Percentiles rank a stretch among this genome's conserved stretches.
phyloP scores from a whole-genome alignment of 2,113 vertebrate species.

The Oryzias javanicus region DNA sequence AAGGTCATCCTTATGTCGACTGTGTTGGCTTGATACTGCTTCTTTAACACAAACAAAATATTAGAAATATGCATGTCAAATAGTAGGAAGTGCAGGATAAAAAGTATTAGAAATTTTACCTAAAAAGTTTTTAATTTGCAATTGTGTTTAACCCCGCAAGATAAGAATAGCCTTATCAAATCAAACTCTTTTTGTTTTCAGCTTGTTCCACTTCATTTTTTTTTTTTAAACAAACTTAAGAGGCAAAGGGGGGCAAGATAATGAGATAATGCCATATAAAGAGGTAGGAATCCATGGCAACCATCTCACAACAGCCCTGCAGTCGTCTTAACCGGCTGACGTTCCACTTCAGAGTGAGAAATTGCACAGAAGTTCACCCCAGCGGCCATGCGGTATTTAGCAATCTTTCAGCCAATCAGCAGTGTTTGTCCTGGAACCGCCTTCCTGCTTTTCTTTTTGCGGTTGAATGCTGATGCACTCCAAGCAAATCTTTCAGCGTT shows the following conservation, averaged over 20 bases:
- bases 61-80: too few relatives aligned
- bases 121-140: too few relatives aligned
- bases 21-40: constrained; percentile 12
- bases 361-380: constrained; percentile 21
- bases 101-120: too few relatives aligned
- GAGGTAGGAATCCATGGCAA: constrained; percentile 5
- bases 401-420: constrained; percentile 38
- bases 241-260: neutral
- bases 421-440: constrained; percentile 50
- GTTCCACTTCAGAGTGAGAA: constrained; percentile 4
- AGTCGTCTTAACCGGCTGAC: constrained; percentile 10
- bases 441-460: constrained; percentile 32
- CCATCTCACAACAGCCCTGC: constrained; percentile 8
- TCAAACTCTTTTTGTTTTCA: constrained; percentile 25
- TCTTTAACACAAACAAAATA: neutral
- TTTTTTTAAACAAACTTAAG: constrained; percentile 24
- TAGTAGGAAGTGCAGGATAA: too few relatives aligned
- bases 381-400: constrained; percentile 50
- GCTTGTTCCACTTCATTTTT: constrained; percentile 16
- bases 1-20: constrained; percentile 33
- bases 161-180: constrained; percentile 6
- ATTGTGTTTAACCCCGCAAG: too few relatives aligned
- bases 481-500: constrained; percentile 54
- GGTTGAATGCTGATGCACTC: constrained; percentile 48
- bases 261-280: constrained; percentile 9